These are phyloP conservation scores for Hermaeophaga mercurialis DNA, from an alignment of 2,888 invertebrate species.

Conservation along the genomic window DNA sequence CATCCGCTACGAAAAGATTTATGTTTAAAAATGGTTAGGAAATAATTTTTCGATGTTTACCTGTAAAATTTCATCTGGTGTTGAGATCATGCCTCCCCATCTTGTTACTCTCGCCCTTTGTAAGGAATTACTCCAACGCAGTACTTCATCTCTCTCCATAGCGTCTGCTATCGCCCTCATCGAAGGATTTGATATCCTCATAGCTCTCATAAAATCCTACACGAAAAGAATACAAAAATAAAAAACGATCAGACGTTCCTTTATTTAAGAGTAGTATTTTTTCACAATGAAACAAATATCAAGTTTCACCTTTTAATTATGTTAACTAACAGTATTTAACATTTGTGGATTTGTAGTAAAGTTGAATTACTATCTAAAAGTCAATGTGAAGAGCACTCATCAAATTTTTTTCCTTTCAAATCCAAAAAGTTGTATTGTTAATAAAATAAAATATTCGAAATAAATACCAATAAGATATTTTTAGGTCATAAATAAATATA, in stretches of 20 bases:
- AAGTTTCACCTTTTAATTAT: no score
- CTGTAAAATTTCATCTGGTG: slow-evolving; percentile 92
- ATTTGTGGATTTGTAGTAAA: no score
- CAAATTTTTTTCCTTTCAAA: no score
- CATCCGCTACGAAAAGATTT: slow-evolving; percentile 72
- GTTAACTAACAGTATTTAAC: no score
- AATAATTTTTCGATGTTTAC: slow-evolving; percentile 57
- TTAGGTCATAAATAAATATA: slow-evolving; percentile 48
- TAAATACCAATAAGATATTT: no score
- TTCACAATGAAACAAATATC: no score
- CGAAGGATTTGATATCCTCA: slow-evolving; percentile 89
- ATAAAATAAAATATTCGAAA: no score
- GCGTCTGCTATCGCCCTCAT: slow-evolving; percentile 92
- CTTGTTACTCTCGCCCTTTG: slow-evolving; percentile 87
- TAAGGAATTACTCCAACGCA: slow-evolving; percentile 84
- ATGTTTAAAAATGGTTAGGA: background rate
- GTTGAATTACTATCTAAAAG: no score
- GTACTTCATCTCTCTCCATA: slow-evolving; percentile 92
- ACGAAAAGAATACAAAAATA: slow-evolving; percentile 34
- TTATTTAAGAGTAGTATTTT: no score
- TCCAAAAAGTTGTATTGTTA: no score
- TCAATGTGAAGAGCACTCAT: no score
- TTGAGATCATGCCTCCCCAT: slow-evolving; percentile 99
- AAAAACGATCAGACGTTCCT: no score
- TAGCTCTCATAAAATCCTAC: slow-evolving; percentile 90